Conservation (phyloP, 2,113 vertebrate species). For the Corythoichthys haematopterus region DNA sequence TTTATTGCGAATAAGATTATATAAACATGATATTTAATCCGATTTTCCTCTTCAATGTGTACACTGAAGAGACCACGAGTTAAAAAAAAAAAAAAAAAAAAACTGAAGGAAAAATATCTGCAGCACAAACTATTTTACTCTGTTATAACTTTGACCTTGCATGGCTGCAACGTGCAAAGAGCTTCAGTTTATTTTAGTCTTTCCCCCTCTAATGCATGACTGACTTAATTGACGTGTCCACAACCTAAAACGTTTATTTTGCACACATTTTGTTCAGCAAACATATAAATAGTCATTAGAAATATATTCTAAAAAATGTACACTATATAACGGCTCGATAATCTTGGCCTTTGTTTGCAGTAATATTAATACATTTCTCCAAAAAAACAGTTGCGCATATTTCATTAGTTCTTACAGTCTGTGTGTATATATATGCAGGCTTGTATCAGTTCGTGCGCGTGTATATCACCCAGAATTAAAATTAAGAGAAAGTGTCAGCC, state of each 20-base stretch:
- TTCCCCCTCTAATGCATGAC: slow-evolving; percentile 47
- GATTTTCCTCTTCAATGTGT: neutral
- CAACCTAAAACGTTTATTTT: neutral
- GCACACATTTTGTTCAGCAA: too few relatives aligned
- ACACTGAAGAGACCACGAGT: neutral
- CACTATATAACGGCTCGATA: too few relatives aligned
- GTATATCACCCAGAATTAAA: slow-evolving; percentile 27
- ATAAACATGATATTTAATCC: neutral
- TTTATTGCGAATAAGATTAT: neutral
- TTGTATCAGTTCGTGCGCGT: slow-evolving; percentile 2
- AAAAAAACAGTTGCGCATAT: too few relatives aligned
- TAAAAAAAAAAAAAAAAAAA: neutral
- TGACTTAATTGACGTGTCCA: slow-evolving; percentile 39
- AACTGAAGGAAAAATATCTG: neutral
- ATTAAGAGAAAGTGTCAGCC: slow-evolving; percentile 26
- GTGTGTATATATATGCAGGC: too few relatives aligned
- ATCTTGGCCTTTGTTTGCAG: too few relatives aligned
- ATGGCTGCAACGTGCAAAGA: neutral
- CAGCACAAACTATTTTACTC: neutral
- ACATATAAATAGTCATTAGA: too few relatives aligned
- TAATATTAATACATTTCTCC: too few relatives aligned
- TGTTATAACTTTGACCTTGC: neutral
- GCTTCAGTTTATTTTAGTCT: slow-evolving; percentile 61
- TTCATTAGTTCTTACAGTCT: too few relatives aligned
- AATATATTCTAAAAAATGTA: too few relatives aligned